phyloP scores from a whole-genome alignment of 2,888 invertebrate species.

The Agrochola macilenta region DNA sequence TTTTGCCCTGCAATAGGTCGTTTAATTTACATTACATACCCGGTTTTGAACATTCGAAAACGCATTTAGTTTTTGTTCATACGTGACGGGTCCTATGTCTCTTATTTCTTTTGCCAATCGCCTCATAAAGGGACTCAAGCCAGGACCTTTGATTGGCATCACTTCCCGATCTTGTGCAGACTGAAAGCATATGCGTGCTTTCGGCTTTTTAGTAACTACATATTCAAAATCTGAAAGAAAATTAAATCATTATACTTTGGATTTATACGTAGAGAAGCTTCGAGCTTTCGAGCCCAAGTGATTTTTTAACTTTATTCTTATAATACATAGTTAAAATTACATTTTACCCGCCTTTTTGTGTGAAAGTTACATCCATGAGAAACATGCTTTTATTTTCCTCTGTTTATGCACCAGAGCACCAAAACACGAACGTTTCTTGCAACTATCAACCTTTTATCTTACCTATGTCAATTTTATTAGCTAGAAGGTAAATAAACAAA shows the following conservation, averaged over 20 bases:
- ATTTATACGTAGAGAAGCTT: background rate
- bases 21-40: constrained; percentile 68
- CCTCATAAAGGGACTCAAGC: constrained; percentile 87
- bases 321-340: background rate
- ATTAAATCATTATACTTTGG: background rate
- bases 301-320: background rate
- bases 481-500: background rate
- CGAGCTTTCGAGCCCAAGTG: background rate
- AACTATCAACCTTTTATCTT: no score
- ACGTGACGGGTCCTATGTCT: constrained; percentile 80
- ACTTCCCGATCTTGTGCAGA: constrained; percentile 85
- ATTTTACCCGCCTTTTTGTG: background rate
- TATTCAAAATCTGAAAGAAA: constrained; percentile 88
- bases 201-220: constrained; percentile 87
- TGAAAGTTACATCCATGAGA: background rate
- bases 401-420: background rate
- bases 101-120: constrained; percentile 75
- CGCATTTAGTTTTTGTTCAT: constrained; percentile 78
- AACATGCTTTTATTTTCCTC: background rate
- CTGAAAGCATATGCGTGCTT: constrained; percentile 88
- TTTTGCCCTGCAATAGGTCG: background rate
- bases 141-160: constrained; percentile 84
- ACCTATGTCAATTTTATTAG: background rate
- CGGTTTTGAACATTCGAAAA: constrained; percentile 81
- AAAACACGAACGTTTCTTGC: background rate